A percentile compares a stretch with the other conserved stretches of the same genome.
Conservation (phyloP, 2,113 vertebrate genomes). For the Ivindomyrus marchei region DNA sequence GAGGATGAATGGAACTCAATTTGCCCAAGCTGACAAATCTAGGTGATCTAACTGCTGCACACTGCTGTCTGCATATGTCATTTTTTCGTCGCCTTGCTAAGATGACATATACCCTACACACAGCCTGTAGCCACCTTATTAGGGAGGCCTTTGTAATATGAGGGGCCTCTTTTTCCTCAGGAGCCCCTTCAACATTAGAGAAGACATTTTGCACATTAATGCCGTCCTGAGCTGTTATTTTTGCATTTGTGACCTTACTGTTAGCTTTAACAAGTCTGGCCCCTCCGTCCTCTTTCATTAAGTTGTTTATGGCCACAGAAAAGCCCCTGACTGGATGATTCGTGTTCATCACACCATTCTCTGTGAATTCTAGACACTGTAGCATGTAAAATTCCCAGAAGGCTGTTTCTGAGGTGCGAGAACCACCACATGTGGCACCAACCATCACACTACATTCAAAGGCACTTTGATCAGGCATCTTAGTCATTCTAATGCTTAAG, state of each 20-base stretch:
- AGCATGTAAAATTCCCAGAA: background rate
- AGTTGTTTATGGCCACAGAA: background rate
- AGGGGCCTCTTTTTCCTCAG: background rate
- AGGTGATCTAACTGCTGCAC: background rate
- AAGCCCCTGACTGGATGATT: background rate
- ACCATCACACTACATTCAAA: background rate
- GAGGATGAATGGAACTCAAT: background rate
- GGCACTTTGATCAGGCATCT: background rate
- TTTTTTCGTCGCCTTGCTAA: background rate
- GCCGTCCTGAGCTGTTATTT: background rate
- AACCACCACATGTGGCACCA: background rate
- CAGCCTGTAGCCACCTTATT: background rate
- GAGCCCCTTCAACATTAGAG: background rate
- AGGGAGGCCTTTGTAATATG: background rate
- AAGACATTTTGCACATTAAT: background rate
- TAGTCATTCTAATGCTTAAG: background rate
- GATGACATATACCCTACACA: background rate
- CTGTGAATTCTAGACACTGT: background rate
- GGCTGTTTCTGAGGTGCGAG: background rate
- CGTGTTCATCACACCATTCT: background rate
- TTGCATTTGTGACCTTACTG: background rate
- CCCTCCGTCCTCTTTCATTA: background rate
- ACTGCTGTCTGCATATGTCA: background rate
- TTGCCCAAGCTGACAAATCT: background rate
- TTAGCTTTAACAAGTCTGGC: background rate